Base-by-base conservation (phyloP, 2,888 invertebrate species). In the Lasioglossum malachurum region DNA sequence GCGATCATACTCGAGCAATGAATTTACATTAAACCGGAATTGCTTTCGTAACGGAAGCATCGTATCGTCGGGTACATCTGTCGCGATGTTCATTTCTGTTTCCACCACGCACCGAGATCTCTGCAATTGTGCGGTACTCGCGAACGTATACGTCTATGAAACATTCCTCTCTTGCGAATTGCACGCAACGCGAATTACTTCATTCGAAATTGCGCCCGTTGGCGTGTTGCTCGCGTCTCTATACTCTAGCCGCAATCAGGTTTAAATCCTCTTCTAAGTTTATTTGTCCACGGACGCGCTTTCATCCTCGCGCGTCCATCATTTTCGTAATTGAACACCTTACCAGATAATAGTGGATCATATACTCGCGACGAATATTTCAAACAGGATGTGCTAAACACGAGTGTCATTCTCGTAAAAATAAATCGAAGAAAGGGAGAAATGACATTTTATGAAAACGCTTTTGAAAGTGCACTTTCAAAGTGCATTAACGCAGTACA, bases 51-150 rank as follows among this genome's bases (percentile, higher is more conserved):
- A 12, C 41, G 38, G 72, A 31, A 60, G 27, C 31, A 14, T 4
- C 7, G 78, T 60, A 60, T 79, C 78, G 60, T 79, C 72, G 38
- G 44, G 23, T 79, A 44, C 73, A 78, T 73, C 72, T 60, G 78
- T 31, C n/a, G 78, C 78, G 27, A 69, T 23, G 67, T 14, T 49
- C 49, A 69, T 71, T 69, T 69, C 69, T 19, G 35, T 5, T 31
- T 31, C 23, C 27, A 14, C 23, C 46, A 19, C 16, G 35, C 46
- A 5, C 27, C 44, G 44, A 14, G 72, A 72, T 31, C 44, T 27
- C 49, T 5, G 27, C 44, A 72, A 72, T 72, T 72, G 72, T 46
- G 72, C 31, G 72, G 31, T 31, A 12, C 7, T 19, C 44, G 27
- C 64, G 27, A 27, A 27, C 44, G 64, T 64, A 31, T 67, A 44